phyloP scores from a whole-genome alignment of 2,888 invertebrate species.

The Meteorus cinctellus region DNA sequence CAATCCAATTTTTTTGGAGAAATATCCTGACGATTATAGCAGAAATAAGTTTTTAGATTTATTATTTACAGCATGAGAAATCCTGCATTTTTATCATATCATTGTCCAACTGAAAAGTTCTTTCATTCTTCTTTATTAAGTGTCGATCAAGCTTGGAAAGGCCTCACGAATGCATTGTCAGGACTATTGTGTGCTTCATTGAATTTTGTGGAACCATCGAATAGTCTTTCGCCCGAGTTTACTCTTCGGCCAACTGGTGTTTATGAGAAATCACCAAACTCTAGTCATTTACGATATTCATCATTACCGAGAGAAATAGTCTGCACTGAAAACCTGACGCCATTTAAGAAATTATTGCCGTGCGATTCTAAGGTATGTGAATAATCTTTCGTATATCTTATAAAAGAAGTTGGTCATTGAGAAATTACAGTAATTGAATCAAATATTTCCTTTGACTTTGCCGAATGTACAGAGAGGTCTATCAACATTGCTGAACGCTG shows the following conservation, averaged over 20 bases:
- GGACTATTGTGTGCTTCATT: constrained; percentile 97
- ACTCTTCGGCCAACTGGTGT: constrained; percentile 86
- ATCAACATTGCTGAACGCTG: constrained; percentile 90
- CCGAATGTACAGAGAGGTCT: constrained; percentile 81
- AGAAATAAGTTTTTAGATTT: neutral
- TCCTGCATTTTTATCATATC: constrained; percentile 6
- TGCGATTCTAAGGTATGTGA: constrained; percentile 85
- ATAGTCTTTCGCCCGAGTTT: constrained; percentile 88
- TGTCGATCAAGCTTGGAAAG: constrained; percentile 90
- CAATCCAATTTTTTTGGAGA: no score
- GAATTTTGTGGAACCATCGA: constrained; percentile 91
- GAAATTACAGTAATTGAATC: neutral
- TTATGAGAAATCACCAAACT: constrained; percentile 66
- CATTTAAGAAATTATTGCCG: constrained; percentile 97
- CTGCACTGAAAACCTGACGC: constrained; percentile 98
- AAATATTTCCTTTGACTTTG: constrained; percentile 31
- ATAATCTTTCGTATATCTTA: neutral
- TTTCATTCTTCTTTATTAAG: constrained; percentile 67
- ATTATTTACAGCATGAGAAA: neutral
- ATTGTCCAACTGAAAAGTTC: no score
- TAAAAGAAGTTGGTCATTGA: no score
- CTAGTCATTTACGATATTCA: constrained; percentile 84
- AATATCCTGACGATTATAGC: neutral
- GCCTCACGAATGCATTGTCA: constrained; percentile 91
- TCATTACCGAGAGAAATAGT: constrained; percentile 96